Evolutionary conservation across 2,888 invertebrate genomes (phyloP).

Genomic region (Halictus ligatus): DNA sequence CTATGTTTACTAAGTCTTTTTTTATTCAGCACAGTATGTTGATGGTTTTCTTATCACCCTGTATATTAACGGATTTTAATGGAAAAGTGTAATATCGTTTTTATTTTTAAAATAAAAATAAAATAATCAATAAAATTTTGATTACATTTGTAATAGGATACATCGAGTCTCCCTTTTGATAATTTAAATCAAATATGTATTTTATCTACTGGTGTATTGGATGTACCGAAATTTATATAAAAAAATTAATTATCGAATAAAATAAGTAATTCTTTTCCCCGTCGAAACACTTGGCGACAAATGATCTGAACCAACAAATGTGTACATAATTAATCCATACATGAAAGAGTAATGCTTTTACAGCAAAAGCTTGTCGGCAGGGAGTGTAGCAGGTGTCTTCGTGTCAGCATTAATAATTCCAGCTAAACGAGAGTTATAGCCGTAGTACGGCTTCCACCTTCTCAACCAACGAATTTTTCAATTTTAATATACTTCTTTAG

Average conservation of each 20-base stretch:
- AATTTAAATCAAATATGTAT: too few species aligned
- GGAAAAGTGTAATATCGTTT: too few species aligned
- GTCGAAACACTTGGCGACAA: background rate
- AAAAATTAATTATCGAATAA: background rate
- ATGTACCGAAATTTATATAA: background rate
- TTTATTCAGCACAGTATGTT: too few species aligned
- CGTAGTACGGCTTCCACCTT: background rate
- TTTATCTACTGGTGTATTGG: too few species aligned
- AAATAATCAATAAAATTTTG: background rate
- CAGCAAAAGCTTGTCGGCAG: background rate
- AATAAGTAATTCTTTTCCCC: background rate
- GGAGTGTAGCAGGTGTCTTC: conserved; percentile 8
- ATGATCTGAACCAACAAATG: background rate
- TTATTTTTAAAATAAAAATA: too few species aligned
- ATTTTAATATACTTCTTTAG: background rate
- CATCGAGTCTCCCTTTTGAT: too few species aligned
- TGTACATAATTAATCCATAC: background rate
- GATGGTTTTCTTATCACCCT: too few species aligned
- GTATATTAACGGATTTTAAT: too few species aligned
- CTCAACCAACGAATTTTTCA: background rate
- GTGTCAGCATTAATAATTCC: background rate
- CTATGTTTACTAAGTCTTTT: too few species aligned
- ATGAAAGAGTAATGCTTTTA: background rate
- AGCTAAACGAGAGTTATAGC: conserved; percentile 2
- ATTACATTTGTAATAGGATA: background rate